Conservation (phyloP, 2,888 invertebrate species). For the Empis stercorea region DNA sequence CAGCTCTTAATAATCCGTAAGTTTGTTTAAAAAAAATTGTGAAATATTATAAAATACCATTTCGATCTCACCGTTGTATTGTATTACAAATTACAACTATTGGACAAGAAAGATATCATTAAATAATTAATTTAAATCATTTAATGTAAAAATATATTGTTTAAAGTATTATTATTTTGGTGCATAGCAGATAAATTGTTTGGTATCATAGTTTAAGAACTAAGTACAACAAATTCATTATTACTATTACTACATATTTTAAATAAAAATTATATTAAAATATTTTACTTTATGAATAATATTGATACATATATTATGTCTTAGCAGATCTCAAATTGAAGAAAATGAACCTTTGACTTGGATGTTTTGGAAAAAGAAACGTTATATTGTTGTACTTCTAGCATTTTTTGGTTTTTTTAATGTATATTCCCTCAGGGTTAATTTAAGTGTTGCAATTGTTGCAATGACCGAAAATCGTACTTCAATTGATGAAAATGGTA, state of each 20-base stretch:
- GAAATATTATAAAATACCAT: too few relatives aligned
- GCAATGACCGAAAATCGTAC: conserved; percentile 73
- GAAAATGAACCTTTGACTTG: conserved; percentile 39
- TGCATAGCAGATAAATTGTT: too few relatives aligned
- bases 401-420: conserved; percentile 80
- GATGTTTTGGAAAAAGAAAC: conserved; percentile 60
- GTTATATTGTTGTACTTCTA: conserved; percentile 60
- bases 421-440: conserved; percentile 70
- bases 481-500: conserved; percentile 49
- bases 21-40: not conserved
- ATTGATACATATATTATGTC: too few relatives aligned
- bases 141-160: too few relatives aligned
- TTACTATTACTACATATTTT: not conserved
- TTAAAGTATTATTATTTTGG: too few relatives aligned
- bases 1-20: not conserved
- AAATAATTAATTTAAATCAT: too few relatives aligned
- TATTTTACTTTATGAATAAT: too few relatives aligned
- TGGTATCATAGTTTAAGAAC: too few relatives aligned
- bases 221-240: too few relatives aligned
- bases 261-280: not conserved
- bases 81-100: too few relatives aligned
- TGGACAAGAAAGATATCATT: too few relatives aligned
- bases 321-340: not conserved
- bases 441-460: conserved; percentile 84
- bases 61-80: too few relatives aligned